Evolutionary conservation across 2,113 vertebrate genomes (phyloP).

Genomic region (Nanger granti): DNA sequence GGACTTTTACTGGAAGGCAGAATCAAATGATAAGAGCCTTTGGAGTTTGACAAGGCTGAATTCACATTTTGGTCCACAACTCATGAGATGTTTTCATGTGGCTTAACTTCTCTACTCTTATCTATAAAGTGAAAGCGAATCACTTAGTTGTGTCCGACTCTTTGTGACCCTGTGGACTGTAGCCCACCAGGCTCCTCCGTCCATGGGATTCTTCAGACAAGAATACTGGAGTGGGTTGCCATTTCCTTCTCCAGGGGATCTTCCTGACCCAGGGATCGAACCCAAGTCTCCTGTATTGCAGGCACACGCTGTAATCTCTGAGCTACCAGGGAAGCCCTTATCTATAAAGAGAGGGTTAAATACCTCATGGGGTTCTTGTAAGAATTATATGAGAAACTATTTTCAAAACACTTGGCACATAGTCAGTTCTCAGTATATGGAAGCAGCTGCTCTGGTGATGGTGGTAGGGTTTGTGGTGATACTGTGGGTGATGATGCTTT

Average conservation of each 20-base stretch:
- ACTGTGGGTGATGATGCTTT: not conserved
- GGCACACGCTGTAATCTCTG: no score
- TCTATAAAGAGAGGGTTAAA: not conserved
- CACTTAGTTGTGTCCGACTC: no score
- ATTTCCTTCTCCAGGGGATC: no score
- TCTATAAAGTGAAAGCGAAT: not conserved
- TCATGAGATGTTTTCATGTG: not conserved
- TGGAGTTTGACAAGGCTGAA: not conserved
- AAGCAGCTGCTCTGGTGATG: not conserved
- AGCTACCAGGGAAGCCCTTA: not conserved
- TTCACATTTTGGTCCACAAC: not conserved
- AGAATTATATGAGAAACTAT: not conserved
- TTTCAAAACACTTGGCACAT: not conserved
- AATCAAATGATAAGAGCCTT: not conserved
- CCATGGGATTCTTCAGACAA: no score
- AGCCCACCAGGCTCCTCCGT: no score
- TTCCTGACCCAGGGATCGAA: no score
- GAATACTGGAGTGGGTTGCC: no score
- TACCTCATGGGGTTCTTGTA: not conserved
- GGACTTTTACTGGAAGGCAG: not conserved
- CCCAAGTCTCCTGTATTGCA: no score
- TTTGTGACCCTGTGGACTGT: no score
- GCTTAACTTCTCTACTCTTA: not conserved
- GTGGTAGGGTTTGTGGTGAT: not conserved
- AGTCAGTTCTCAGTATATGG: not conserved